phyloP scores from a whole-genome alignment of 2,113 vertebrate genomes.

The Peromyscus maniculatus region DNA sequence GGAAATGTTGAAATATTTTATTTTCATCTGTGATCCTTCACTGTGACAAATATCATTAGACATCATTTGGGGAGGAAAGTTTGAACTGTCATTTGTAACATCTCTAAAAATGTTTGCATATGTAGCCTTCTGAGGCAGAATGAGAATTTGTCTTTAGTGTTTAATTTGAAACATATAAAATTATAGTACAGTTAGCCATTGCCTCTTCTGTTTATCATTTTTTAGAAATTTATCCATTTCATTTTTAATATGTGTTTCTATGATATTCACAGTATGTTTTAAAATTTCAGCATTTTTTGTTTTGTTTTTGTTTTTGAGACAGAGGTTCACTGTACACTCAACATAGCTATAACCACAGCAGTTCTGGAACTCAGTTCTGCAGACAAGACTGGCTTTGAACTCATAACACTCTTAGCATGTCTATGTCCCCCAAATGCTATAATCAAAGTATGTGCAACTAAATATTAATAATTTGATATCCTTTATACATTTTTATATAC shows the following conservation, averaged over 20 bases:
- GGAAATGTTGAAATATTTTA: neutral
- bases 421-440: neutral
- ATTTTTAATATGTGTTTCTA: neutral
- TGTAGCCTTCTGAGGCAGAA: neutral
- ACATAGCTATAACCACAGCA: neutral
- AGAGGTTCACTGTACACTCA: neutral
- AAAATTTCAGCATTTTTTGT: neutral
- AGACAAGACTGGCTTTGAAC: neutral
- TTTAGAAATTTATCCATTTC: neutral
- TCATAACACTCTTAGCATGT: neutral
- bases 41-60: neutral
- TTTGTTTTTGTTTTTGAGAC: neutral
- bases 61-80: accelerated
- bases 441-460: neutral
- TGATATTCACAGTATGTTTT: neutral
- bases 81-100: neutral
- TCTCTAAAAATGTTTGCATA: neutral
- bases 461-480: neutral
- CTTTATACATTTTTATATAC: neutral
- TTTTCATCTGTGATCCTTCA: neutral
- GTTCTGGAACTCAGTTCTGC: neutral
- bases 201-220: neutral
- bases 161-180: neutral
- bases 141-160: neutral
- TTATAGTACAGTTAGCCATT: neutral